Evolutionary conservation across 2,888 invertebrate species (phyloP).

Genomic region (Troides aeacus): DNA sequence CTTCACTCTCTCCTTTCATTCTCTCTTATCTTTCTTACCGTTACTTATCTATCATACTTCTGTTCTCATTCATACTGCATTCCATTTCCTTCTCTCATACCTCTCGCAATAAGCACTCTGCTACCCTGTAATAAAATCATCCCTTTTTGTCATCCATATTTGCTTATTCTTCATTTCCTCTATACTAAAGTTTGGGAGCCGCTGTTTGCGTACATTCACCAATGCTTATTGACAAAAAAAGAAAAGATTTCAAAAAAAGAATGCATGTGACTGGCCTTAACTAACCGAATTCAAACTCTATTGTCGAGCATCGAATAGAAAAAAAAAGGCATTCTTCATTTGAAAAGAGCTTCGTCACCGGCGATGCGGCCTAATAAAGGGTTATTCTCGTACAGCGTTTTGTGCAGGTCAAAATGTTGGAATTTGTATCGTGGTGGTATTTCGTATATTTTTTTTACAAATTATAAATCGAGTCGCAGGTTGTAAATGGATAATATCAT

Average conservation of each 20-base stretch:
- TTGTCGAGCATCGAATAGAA: conserved; percentile 44
- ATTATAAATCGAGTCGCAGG: too few species aligned
- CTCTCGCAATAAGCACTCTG: too few species aligned
- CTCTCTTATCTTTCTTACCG: too few species aligned
- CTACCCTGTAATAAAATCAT: too few species aligned
- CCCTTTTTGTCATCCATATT: too few species aligned
- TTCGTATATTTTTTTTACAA: not conserved
- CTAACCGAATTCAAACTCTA: conserved; percentile 52
- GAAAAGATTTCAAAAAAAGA: conserved; percentile 35
- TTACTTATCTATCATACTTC: too few species aligned
- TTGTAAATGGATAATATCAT: too few species aligned
- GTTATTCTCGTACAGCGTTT: conserved; percentile 17
- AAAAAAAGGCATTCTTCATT: conserved; percentile 29
- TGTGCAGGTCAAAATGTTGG: conserved; percentile 18
- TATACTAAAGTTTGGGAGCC: conserved; percentile 17
- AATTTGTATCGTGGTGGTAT: conserved; percentile 9
- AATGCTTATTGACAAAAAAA: conserved; percentile 29
- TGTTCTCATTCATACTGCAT: too few species aligned
- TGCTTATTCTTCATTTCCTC: too few species aligned
- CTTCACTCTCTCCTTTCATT: too few species aligned
- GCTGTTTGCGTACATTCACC: conserved; percentile 24
- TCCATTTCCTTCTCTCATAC: too few species aligned
- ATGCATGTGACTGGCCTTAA: conserved; percentile 46
- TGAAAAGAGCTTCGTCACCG: conserved; percentile 28
- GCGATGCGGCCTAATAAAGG: conserved; percentile 26